Conservation (phyloP, 2,888 invertebrate species). For the Biston stratarius region DNA sequence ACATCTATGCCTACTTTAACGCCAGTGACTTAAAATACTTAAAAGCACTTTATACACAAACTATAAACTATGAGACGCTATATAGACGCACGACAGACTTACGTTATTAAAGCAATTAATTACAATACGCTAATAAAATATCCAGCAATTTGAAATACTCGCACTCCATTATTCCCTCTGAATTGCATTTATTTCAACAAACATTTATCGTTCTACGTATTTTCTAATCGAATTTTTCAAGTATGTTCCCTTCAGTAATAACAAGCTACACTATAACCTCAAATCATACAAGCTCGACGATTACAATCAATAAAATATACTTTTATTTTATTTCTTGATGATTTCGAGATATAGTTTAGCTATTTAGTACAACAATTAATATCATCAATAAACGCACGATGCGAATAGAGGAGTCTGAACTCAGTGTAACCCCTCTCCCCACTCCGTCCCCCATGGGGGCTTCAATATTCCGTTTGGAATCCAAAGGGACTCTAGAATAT, state of each 20-base stretch:
- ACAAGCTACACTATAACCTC: conserved; percentile 43
- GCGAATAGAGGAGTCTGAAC: conserved; percentile 31
- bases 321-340: conserved; percentile 28
- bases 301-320: conserved; percentile 27
- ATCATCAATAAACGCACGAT: conserved; percentile 37
- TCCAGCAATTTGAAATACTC: too few species aligned
- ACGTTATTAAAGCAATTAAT: not conserved
- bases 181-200: not conserved
- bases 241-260: conserved; percentile 31
- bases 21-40: too few species aligned
- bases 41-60: too few species aligned
- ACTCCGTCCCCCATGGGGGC: not conserved
- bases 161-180: not conserved
- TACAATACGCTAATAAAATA: not conserved
- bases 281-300: conserved; percentile 43
- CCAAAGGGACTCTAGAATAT: not conserved
- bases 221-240: conserved; percentile 24
- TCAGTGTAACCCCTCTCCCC: not conserved
- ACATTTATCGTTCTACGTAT: too few species aligned
- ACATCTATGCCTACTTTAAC: too few species aligned
- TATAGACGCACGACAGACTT: too few species aligned
- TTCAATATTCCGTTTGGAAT: not conserved
- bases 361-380: conserved; percentile 36
- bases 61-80: too few species aligned
- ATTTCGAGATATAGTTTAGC: conserved; percentile 42